Conservation (phyloP, 2,888 invertebrate genomes). For the Axea sp. region DNA sequence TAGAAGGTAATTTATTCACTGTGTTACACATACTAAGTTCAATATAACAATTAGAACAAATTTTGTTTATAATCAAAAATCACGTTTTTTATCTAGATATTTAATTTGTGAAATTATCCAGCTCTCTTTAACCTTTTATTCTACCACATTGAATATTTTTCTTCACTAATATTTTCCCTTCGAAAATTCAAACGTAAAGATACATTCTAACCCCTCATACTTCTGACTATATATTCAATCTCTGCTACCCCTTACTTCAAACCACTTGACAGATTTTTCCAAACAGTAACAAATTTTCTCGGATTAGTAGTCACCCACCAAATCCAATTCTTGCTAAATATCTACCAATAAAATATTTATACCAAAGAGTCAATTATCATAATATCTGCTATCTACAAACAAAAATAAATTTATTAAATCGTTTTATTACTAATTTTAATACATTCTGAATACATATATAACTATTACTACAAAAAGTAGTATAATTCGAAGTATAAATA, state of each 20-base stretch:
- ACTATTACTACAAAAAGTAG: no score
- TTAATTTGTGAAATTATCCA: no score
- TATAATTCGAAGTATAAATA: no score
- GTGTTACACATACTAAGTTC: no score
- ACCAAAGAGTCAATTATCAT: conserved; percentile 29
- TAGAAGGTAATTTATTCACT: no score
- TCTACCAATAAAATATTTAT: conserved; percentile 21
- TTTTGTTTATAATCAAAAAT: no score
- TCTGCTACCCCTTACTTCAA: conserved; percentile 21
- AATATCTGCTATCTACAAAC: neutral
- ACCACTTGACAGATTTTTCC: conserved; percentile 33
- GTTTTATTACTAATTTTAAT: no score
- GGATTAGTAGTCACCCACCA: conserved; percentile 2
- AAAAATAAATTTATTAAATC: conserved; percentile 25
- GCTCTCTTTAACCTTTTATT: no score
- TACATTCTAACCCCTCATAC: conserved; percentile 4
- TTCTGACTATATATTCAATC: conserved; percentile 15
- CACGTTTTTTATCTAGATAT: no score
- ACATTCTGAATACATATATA: no score
- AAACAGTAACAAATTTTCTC: conserved; percentile 30
- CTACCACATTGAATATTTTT: conserved; percentile 7
- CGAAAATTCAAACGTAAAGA: conserved; percentile 13
- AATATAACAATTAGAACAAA: no score
- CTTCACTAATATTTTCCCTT: conserved; percentile 4
- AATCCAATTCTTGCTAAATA: conserved; percentile 16